Percentiles rank a stretch among this genome's conserved stretches.
These are phyloP conservation scores for Belgica antarctica DNA, from an alignment of 2,888 invertebrate species.

Conservation along the genomic window DNA sequence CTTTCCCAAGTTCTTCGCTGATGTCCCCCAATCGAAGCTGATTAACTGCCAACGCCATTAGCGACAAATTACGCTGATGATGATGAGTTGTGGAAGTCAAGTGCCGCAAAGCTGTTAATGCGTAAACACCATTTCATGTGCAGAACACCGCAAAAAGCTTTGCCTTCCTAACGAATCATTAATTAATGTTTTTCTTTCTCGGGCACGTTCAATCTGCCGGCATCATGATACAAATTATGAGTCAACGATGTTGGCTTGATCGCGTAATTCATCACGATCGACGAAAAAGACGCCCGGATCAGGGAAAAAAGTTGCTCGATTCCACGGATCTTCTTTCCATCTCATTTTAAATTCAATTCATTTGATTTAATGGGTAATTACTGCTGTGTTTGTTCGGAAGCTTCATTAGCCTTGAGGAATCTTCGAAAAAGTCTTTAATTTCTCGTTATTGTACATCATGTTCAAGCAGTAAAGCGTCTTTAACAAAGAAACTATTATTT, in stretches of 20 bases:
- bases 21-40: too few species aligned
- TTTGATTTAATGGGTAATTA: background rate
- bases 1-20: too few species aligned
- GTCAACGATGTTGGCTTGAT: background rate
- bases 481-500: background rate
- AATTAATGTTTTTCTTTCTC: too few species aligned
- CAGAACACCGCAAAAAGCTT: too few species aligned
- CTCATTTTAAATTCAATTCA: background rate
- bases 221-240: background rate
- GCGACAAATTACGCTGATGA: too few species aligned
- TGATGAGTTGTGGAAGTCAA: too few species aligned
- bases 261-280: background rate
- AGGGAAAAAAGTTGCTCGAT: background rate
- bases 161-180: too few species aligned
- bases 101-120: too few species aligned
- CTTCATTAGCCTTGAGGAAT: constrained; percentile 18
- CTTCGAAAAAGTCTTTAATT: background rate
- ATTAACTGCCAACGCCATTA: too few species aligned
- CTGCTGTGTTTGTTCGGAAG: background rate
- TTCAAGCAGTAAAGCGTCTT: background rate
- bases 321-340: background rate
- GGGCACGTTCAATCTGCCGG: background rate
- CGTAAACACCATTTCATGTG: too few species aligned
- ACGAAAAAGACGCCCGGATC: background rate
- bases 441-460: background rate